These are phyloP conservation scores for Spialia ferax DNA, from an alignment of 2,888 invertebrate species.

Conservation along the genomic window DNA sequence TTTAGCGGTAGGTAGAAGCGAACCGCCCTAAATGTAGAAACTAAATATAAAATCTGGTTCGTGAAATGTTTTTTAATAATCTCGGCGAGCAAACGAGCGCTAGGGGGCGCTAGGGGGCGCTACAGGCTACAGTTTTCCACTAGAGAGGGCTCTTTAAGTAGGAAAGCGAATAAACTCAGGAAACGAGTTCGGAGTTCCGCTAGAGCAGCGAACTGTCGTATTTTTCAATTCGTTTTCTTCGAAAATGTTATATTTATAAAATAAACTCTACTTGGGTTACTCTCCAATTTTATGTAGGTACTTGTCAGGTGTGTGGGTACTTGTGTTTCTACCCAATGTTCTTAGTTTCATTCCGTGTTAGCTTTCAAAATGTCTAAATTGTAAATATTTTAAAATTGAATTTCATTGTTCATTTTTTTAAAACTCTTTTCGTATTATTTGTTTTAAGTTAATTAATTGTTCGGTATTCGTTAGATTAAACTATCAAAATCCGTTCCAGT, in stretches of 20 bases:
- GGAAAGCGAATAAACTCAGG: slow-evolving; percentile 61
- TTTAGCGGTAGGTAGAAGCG: too few species aligned
- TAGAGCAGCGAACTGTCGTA: neutral
- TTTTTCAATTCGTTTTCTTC: slow-evolving; percentile 12
- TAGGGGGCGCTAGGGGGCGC: neutral
- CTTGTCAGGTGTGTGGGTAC: too few species aligned
- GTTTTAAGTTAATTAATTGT: too few species aligned
- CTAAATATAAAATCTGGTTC: slow-evolving; percentile 27
- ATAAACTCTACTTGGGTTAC: neutral
- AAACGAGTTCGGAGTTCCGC: slow-evolving; percentile 32
- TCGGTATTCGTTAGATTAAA: too few species aligned
- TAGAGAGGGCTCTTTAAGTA: slow-evolving; percentile 57
- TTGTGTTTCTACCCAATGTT: too few species aligned
- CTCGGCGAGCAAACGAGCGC: slow-evolving; percentile 43
- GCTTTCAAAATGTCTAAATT: too few species aligned
- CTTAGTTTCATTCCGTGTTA: too few species aligned
- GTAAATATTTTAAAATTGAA: too few species aligned
- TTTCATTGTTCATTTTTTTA: too few species aligned
- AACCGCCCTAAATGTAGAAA: slow-evolving; percentile 31
- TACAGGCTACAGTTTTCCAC: slow-evolving; percentile 56
- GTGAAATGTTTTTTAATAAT: slow-evolving; percentile 51
- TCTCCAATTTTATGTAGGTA: too few species aligned
- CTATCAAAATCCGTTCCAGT: too few species aligned
- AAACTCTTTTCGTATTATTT: too few species aligned
- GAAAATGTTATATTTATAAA: neutral